Evolutionary conservation across 2,113 vertebrate species (phyloP).

Genomic region (Macrotus californicus): DNA sequence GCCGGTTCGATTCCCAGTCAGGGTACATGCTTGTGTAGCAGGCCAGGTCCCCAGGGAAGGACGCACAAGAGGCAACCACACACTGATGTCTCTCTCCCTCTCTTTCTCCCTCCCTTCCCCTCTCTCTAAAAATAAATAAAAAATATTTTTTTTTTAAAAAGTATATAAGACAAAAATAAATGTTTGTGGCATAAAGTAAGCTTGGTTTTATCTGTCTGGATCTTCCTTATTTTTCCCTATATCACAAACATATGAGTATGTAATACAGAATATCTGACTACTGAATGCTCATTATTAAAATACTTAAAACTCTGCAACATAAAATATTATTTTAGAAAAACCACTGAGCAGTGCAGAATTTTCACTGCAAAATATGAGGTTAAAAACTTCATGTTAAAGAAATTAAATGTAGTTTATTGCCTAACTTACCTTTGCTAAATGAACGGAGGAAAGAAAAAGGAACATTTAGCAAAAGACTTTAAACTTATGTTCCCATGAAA

Average conservation of each 20-base stretch:
- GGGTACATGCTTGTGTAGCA: too few species aligned
- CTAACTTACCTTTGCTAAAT: background rate
- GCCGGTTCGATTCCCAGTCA: too few species aligned
- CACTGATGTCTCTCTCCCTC: too few species aligned
- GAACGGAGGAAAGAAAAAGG: background rate
- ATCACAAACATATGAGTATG: background rate
- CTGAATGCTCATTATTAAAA: background rate
- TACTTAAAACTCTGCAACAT: background rate
- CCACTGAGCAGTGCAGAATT: background rate
- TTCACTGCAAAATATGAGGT: background rate
- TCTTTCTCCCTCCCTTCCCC: too few species aligned
- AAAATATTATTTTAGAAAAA: slow-evolving; percentile 20
- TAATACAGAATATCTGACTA: background rate
- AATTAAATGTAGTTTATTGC: background rate
- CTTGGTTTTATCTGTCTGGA: background rate
- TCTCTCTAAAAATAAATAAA: too few species aligned
- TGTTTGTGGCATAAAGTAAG: background rate
- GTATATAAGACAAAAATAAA: slow-evolving; percentile 9
- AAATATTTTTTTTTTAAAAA: background rate
- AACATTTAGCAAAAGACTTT: slow-evolving; percentile 17
- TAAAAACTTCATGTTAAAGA: slow-evolving; percentile 18
- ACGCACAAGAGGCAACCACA: too few species aligned
- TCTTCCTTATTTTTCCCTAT: background rate
- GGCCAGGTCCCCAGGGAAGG: too few species aligned
- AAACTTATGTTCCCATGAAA: background rate